These are phyloP conservation scores for Caenorhabditis sp. DNA, from an alignment of 2,888 invertebrate species.

Conservation along the genomic window DNA sequence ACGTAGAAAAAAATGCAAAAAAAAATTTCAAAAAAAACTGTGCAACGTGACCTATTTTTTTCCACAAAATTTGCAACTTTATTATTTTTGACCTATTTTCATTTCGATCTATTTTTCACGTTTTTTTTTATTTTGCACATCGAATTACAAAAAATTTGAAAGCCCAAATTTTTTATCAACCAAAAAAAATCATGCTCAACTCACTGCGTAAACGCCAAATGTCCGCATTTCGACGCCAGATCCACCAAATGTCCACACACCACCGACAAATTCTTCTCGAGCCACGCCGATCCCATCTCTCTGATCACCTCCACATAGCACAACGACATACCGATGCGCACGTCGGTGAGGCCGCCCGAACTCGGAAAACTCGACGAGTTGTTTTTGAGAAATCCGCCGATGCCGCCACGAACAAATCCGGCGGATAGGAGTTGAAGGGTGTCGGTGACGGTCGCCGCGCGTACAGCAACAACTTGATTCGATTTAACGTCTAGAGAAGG, in stretches of 20 bases:
- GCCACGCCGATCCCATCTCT: constrained; percentile 88
- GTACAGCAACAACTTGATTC: constrained; percentile 28
- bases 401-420: constrained; percentile 85
- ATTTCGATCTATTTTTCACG: too few relatives aligned
- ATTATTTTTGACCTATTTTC: too few relatives aligned
- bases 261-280: constrained; percentile 87
- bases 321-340: constrained; percentile 96
- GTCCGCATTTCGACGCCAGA: constrained; percentile 46
- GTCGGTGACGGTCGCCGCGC: constrained; percentile 78
- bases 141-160: too few relatives aligned
- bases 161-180: too few relatives aligned
- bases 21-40: too few relatives aligned
- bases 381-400: constrained; percentile 85
- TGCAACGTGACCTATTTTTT: too few relatives aligned
- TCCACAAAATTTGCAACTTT: too few relatives aligned
- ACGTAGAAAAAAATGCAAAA: too few relatives aligned
- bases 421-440: constrained; percentile 88
- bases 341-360: constrained; percentile 90
- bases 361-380: constrained; percentile 79
- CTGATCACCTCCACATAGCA: constrained; percentile 94
- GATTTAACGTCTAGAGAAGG: constrained; percentile 37
- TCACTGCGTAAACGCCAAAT: constrained; percentile 58
- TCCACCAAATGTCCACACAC: constrained; percentile 85
- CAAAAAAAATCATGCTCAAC: constrained; percentile 12
- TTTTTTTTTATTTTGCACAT: too few relatives aligned